phyloP scores from a whole-genome alignment of 2,113 vertebrate genomes.

The Laticauda colubrina region DNA sequence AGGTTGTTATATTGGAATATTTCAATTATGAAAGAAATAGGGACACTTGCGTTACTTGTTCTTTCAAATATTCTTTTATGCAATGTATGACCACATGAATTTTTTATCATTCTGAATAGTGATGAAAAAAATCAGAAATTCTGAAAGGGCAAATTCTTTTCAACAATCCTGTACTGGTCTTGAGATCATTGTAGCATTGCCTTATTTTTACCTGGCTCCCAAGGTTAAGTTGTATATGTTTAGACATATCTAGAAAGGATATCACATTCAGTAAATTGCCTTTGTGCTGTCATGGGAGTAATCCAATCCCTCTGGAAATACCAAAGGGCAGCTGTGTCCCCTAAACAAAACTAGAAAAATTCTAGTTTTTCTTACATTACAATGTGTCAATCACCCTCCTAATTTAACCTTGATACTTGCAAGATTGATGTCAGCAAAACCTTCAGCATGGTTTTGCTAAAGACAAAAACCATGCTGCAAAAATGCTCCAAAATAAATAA shows the following conservation, averaged over 20 bases:
- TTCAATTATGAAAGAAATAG: not conserved
- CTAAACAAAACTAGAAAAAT: not conserved
- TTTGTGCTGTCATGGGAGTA: slow-evolving; percentile 29
- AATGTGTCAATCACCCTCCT: too few species aligned
- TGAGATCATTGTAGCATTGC: slow-evolving; percentile 36
- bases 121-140: not conserved
- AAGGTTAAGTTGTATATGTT: not conserved
- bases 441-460: not conserved
- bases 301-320: slow-evolving; percentile 35
- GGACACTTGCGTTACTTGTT: not conserved
- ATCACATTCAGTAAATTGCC: slow-evolving; percentile 36
- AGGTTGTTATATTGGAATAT: not conserved
- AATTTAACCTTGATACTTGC: too few species aligned
- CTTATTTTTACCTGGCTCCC: slow-evolving; percentile 25
- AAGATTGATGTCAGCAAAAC: too few species aligned
- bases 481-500: not conserved
- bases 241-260: not conserved
- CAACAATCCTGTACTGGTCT: not conserved
- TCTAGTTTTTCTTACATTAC: not conserved
- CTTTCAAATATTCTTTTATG: not conserved
- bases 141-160: not conserved
- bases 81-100: not conserved
- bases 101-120: not conserved
- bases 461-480: not conserved
- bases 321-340: slow-evolving; percentile 10